phyloP scores from a whole-genome alignment of 2,113 vertebrate species.

The Otolemur garnettii region DNA sequence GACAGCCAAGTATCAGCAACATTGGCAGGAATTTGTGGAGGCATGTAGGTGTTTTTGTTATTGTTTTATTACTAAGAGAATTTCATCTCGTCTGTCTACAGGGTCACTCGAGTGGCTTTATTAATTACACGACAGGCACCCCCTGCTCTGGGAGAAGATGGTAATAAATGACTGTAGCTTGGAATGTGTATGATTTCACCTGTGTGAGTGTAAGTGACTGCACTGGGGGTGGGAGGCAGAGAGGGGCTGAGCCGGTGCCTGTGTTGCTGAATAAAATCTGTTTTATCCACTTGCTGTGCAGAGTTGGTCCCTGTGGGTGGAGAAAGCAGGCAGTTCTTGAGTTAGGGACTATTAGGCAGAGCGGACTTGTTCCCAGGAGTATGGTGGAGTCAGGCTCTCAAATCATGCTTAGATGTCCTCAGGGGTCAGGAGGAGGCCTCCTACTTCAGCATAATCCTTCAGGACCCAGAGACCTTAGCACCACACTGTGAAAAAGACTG shows the following conservation, averaged over 20 bases:
- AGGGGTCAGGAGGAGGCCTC: too few relatives aligned
- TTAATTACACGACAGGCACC: neutral
- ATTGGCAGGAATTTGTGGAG: neutral
- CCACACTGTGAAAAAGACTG: neutral
- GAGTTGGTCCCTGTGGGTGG: neutral
- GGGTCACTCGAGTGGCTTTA: neutral
- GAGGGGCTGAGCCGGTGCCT: too few relatives aligned
- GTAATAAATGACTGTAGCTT: neutral
- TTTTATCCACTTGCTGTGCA: neutral
- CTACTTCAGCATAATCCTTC: neutral
- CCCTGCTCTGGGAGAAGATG: neutral
- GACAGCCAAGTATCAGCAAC: neutral
- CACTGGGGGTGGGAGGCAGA: too few relatives aligned
- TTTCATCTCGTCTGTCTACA: neutral
- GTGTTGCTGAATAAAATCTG: neutral
- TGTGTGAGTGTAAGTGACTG: accelerated
- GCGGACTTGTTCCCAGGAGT: accelerated
- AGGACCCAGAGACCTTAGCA: neutral
- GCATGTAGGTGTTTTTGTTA: neutral
- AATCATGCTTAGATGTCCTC: neutral
- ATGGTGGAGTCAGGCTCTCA: neutral
- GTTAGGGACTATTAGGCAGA: accelerated
- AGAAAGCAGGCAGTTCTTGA: neutral
- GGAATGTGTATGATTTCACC: accelerated
- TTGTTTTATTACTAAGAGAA: neutral